Base-by-base conservation (phyloP, 2,113 vertebrate genomes). In the Psilopsiagon aurifrons region DNA sequence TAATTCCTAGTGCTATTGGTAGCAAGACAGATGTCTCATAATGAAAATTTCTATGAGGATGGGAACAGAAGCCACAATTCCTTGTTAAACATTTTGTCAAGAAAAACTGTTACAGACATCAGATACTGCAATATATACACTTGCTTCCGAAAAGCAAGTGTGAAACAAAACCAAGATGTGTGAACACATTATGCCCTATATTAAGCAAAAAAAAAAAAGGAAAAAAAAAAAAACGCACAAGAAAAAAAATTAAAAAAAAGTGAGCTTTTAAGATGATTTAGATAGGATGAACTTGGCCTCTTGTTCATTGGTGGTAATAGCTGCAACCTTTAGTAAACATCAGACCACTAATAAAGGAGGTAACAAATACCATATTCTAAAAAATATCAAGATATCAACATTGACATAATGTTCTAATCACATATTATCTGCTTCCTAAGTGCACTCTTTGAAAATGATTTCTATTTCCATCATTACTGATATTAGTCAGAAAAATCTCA, bases 31-130 rank as follows among this genome's bases (percentile, higher is more conserved):
- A 83, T 11, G 17, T 88, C 37, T 95, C n/a, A 29, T 44, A 83
- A 22, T 67, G 79, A 90, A 94, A 88, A 96, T 90, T 92, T 92
- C 71, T 41, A 35, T 0, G 5, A 73, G n/a, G 35, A 67, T 87
- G 49, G 46, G 22, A 77, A 81, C 41, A 94, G 27, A 15, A 84
- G 12, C 27, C 47, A 75, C 52, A 83, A 41, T 70, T 86, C 92
- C 66, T 87, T 94, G 79, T 87, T 76, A 93, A 88, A 81, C 93
- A 41, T 95, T 77, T 96, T 95, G 64, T 88, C 74, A 43, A 74
- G 41, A 39, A 95, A 75, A 92, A 90, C 83, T 76, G 44, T 92
- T 67, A 93, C 85, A 82, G 43, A 43, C 10, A 89, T 68, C 33
- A 46, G 18, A 68, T 70, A 64, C 39, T 79, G 62, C 64, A 76